Evolutionary conservation across 1,140 invertebrate genomes (phyloP), one percentile per base, ranked within the genome.

Genomic region (Anoplolepis gracilipes): DNA sequence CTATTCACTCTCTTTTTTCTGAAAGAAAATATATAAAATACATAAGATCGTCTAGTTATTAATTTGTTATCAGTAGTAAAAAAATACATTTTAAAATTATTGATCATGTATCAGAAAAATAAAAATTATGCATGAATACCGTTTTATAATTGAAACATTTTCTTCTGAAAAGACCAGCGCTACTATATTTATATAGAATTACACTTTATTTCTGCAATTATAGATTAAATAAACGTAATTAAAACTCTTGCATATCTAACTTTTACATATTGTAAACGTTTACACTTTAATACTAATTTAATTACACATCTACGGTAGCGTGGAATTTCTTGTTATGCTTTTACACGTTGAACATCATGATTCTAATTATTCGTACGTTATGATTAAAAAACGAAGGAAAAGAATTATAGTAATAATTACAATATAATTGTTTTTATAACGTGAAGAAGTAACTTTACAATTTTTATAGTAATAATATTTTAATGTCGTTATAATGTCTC

Each of bases 301-400:
- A n/a, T n/a, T n/a, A n/a, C 49, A 19, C 36, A 59, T n/a, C 11
- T n/a, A 49, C 39, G 33, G 36, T 19, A 59, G 42, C 53, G 49
- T 36, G 7, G 3, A 42, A 70, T 42, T 81, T 33, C 16, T 42
- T 70, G 46, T 81, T 57, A 70, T 22, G 13, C 28, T 77, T 81
- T 30, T 33, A 33, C 13, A 11, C 2, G 49, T 39, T 70, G 39
- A 81, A 42, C 2, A 11, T 13, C 36, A 36, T 13, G 33, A 46
- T 61, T 73, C 36, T 73, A 72, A 82, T 73, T 82, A 72, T 82
- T 82, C 55, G 22, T 46, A 22, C 36, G 33, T 55, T 22, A 55
- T 57, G 49, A 0, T 7, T 0, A 42, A 42, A 1, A 42, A 10
- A 42, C 11, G 39, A 10, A 42, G 39, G 11, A 42, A 42, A 42